Evolutionary conservation across 2,888 invertebrate species (phyloP).

Genomic region (Crepidodera aurea): DNA sequence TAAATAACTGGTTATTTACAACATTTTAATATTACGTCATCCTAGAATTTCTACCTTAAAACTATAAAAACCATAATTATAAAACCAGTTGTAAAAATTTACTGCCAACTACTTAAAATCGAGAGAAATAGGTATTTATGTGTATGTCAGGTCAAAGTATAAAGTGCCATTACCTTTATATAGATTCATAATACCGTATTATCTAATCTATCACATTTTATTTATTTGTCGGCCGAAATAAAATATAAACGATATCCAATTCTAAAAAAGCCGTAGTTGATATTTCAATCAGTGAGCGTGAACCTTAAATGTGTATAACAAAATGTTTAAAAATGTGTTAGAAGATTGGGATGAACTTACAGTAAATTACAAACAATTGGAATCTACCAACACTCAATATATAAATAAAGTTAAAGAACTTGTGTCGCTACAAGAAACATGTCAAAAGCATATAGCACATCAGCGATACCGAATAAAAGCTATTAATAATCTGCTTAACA

Average conservation of each 20-base stretch:
- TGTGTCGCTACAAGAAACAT: conserved; percentile 80
- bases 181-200: neutral
- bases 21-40: too few relatives aligned
- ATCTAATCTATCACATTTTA: conserved; percentile 6
- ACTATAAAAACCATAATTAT: too few relatives aligned
- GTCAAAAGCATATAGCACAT: conserved; percentile 85
- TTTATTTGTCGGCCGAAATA: too few relatives aligned
- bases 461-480: conserved; percentile 86
- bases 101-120: too few relatives aligned
- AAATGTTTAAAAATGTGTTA: conserved; percentile 41
- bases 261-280: neutral
- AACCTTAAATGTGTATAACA: conserved; percentile 2
- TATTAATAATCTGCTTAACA: conserved; percentile 60
- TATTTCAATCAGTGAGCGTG: neutral
- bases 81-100: too few relatives aligned
- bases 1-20: too few relatives aligned
- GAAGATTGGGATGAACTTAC: conserved; percentile 49
- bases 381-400: conserved; percentile 82
- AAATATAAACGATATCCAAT: neutral
- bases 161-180: conserved; percentile 5
- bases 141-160: neutral
- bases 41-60: too few relatives aligned
- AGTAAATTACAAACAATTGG: conserved; percentile 50
- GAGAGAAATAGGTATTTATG: too few relatives aligned
- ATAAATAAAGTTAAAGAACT: conserved; percentile 82